Base-by-base conservation (phyloP, 2,888 invertebrate genomes). In the Zelleria hepariella region DNA sequence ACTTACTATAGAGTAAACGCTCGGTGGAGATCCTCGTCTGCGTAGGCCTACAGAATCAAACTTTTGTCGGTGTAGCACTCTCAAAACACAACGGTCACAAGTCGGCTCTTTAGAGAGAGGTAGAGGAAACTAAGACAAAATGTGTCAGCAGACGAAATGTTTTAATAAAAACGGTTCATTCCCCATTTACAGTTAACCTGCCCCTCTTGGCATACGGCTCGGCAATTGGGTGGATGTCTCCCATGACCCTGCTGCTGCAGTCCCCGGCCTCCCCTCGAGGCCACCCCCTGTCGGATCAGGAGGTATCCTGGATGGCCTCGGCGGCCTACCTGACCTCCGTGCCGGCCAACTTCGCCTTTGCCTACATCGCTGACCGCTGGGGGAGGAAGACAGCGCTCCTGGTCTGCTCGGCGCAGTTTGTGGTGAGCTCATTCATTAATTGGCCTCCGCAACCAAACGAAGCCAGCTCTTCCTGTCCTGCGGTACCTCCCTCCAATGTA, bases 141-240 rank as follows among this genome's bases (percentile, higher is more conserved):
- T 26, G 4, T 26, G 26, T 4, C 26, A 26, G 26, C 4, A 26
- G 26, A 26, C 26, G 26, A 26, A 26, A 4, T 5, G 7, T 26
- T 26, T 26, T 26, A 5, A 26, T 5, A 4, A 42, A 15, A 2
- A 15, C 3, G 7, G 20, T 51, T 51, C 23, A 7, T 51, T 2
- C 10, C 3, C 23, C 24, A 5, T 54, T 66, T 66, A 15, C 68
- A 80, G 78, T 71, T 18, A 75, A 75, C 58, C 57, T 78, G 52
- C 69, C 75, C 18, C 67, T 74, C 8, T 68, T 78, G 58, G 70
- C 70, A 18, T 67, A 74, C 47, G 78, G 78, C 0, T 69, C 68
- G 7, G 69, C 72, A 55, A 62, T 71, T 5, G 78, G 77, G 6
- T 80, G 76, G 73, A 67, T 76, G 1, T 75, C 81, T 0, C 75